phyloP scores from a whole-genome alignment of 2,888 invertebrate genomes.

The Parelbella ahira region DNA sequence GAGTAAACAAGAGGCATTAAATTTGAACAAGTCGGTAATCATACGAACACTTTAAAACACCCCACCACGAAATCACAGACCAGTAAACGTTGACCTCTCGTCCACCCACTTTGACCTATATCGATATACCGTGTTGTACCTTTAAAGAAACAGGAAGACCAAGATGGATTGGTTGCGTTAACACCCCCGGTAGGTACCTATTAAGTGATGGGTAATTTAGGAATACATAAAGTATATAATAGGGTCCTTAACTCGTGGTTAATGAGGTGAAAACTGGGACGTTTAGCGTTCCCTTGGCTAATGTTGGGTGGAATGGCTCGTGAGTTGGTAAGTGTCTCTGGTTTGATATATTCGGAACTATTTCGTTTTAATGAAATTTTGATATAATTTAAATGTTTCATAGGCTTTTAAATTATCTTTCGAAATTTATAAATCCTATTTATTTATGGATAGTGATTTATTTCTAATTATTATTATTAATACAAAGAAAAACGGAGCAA shows the following conservation, averaged over 20 bases:
- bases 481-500: too few relatives aligned
- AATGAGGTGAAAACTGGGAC: slow-evolving; percentile 77
- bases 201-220: slow-evolving; percentile 80
- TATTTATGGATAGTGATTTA: too few relatives aligned
- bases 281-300: slow-evolving; percentile 56
- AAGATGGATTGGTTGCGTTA: slow-evolving; percentile 51
- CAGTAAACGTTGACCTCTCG: slow-evolving; percentile 44
- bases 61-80: slow-evolving; percentile 51
- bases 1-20: slow-evolving; percentile 58
- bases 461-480: too few relatives aligned
- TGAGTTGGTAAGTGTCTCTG: slow-evolving; percentile 31
- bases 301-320: slow-evolving; percentile 45
- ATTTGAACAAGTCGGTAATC: slow-evolving; percentile 74
- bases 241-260: slow-evolving; percentile 73
- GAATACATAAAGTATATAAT: slow-evolving; percentile 80
- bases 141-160: slow-evolving; percentile 36
- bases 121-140: too few relatives aligned
- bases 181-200: slow-evolving; percentile 62
- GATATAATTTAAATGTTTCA: too few relatives aligned
- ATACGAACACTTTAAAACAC: slow-evolving; percentile 72
- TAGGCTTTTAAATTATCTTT: too few relatives aligned
- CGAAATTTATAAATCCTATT: too few relatives aligned
- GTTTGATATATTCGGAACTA: slow-evolving; percentile 8
- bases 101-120: slow-evolving; percentile 24
- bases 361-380: too few relatives aligned